These are phyloP conservation scores for Podargus strigoides DNA, from an alignment of 2,797 vertebrate species.

Conservation along the genomic window DNA sequence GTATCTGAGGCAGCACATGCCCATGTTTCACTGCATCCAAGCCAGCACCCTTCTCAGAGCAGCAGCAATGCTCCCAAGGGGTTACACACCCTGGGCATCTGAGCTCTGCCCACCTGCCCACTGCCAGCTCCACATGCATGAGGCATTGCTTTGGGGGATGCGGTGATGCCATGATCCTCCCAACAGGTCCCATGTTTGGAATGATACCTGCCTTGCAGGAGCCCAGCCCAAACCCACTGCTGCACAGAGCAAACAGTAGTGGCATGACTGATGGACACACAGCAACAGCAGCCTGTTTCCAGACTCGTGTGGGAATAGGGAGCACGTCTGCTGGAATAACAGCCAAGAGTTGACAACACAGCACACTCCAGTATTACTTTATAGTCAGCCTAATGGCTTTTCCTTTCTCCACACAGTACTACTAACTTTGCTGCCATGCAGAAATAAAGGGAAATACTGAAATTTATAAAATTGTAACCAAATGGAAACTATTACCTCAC, in stretches of 20 bases:
- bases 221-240: conserved; percentile 11
- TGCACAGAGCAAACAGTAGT: conserved; percentile 72
- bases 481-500: conserved; percentile 51
- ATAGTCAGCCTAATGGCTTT: conserved; percentile 71
- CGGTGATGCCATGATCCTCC: conserved; percentile 62
- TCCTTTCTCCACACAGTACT: conserved; percentile 61
- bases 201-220: not conserved
- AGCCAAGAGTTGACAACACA: conserved; percentile 60
- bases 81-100: not conserved
- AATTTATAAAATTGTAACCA: conserved; percentile 42
- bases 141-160: conserved; percentile 47
- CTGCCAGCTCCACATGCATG: not conserved
- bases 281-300: conserved; percentile 77
- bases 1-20: not conserved
- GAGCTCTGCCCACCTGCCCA: not conserved
- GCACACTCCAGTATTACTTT: conserved; percentile 62
- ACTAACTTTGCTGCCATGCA: conserved; percentile 3
- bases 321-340: conserved; percentile 72
- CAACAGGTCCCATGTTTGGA: conserved; percentile 3
- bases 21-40: not conserved
- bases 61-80: not conserved
- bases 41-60: not conserved
- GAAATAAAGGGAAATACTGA: conserved; percentile 47
- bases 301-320: conserved; percentile 81
- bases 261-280: conserved; percentile 63